These are phyloP conservation scores for Lamellibrachia luymesi DNA, from an alignment of 1,140 invertebrate genomes.

Conservation along the genomic window DNA sequence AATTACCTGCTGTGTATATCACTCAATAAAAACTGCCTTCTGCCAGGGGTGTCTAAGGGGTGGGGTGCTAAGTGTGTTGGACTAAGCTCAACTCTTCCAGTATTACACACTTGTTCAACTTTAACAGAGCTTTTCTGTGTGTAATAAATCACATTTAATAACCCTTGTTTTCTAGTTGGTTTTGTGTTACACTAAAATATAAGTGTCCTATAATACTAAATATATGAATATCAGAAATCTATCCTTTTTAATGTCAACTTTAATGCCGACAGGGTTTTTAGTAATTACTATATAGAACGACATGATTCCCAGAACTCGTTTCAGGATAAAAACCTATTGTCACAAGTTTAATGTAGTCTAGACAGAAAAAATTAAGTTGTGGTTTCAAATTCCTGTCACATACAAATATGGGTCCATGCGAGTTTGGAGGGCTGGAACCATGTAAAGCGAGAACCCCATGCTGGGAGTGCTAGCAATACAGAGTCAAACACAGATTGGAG, in stretches of 20 bases:
- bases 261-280: background rate
- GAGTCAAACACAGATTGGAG: background rate
- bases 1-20: background rate
- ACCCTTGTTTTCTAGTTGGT: background rate
- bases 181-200: background rate
- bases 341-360: slow-evolving; percentile 5
- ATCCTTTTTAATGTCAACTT: background rate
- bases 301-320: background rate
- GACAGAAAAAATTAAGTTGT: background rate
- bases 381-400: background rate
- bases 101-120: background rate
- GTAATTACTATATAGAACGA: background rate
- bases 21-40: background rate
- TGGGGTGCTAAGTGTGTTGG: background rate
- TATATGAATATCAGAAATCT: background rate
- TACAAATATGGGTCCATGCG: background rate
- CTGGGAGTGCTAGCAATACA: background rate
- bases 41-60: background rate
- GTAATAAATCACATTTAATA: background rate
- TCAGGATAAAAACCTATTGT: background rate
- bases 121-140: background rate
- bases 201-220: background rate
- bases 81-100: background rate
- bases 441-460: background rate
- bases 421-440: background rate